phyloP scores from a whole-genome alignment of 37 sponge, comb jelly and placozoan species.

The Ianthella basta region DNA sequence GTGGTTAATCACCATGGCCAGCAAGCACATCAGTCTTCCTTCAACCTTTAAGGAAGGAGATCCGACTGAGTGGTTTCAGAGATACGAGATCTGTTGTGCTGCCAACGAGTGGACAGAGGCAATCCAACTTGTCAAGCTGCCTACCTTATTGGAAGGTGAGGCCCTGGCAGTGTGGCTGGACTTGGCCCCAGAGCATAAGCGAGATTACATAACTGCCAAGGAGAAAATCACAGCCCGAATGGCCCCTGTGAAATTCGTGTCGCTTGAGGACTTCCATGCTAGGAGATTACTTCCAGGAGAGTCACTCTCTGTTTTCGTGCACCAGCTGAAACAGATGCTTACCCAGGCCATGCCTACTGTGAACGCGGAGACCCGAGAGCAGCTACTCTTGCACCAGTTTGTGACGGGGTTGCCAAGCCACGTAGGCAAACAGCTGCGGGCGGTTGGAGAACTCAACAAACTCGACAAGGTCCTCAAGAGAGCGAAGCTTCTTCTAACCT shows the following conservation, averaged over 20 bases:
- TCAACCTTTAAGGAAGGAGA: not conserved
- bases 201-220: no score
- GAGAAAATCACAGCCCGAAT: not conserved
- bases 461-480: not conserved
- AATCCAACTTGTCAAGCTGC: not conserved
- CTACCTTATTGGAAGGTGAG: conserved; percentile 4
- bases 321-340: not conserved
- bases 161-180: conserved; percentile 20
- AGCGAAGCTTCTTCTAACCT: not conserved
- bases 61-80: conserved; percentile 18
- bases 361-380: not conserved
- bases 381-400: conserved; percentile 10
- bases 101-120: not conserved
- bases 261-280: conserved; percentile 1
- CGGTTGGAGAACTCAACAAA: not conserved
- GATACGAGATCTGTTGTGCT: conserved; percentile 5
- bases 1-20: not conserved
- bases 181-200: no score
- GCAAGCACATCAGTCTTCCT: conserved; percentile 27
- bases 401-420: not conserved
- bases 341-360: conserved; percentile 1
- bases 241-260: conserved; percentile 7
- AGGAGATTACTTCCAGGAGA: not conserved
- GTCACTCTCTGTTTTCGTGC: not conserved
- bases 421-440: not conserved